These are phyloP conservation scores for Paramormyrops kingsleyae DNA, from an alignment of 2,113 vertebrate species.

Conservation along the genomic window DNA sequence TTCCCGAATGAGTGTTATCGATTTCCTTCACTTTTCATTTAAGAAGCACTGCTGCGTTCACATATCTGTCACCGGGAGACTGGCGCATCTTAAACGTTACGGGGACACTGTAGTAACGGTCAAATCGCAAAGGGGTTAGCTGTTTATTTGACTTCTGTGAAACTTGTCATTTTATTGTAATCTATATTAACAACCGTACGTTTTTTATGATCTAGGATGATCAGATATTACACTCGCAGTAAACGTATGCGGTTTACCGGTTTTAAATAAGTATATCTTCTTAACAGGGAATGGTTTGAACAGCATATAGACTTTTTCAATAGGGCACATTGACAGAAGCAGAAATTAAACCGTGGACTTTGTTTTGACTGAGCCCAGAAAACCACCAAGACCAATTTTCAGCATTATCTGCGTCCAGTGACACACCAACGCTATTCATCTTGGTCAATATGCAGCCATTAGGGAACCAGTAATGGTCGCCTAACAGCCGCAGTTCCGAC, in stretches of 20 bases:
- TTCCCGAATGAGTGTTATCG: constrained; percentile 20
- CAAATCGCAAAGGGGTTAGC: background rate
- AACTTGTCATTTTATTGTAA: background rate
- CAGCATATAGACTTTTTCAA: background rate
- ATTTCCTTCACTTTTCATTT: constrained; percentile 41
- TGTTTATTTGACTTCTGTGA: background rate
- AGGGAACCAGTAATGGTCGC: background rate
- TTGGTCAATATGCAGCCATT: constrained; percentile 12
- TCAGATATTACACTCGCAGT: background rate
- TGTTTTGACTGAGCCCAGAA: background rate
- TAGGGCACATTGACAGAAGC: background rate
- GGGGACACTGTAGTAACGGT: background rate
- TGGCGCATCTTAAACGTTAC: background rate
- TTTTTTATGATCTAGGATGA: background rate
- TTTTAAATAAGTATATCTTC: background rate
- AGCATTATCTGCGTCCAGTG: background rate
- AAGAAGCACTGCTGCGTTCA: constrained; percentile 10
- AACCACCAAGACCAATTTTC: background rate
- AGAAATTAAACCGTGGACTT: background rate
- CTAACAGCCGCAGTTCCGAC: background rate
- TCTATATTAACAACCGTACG: background rate
- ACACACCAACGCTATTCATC: background rate
- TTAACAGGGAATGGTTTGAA: background rate
- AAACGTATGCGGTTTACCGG: background rate
- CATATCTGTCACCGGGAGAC: background rate